These are phyloP conservation scores for Hozukius guyotensis DNA, from an alignment of 2,797 vertebrate species.

Conservation along the genomic window DNA sequence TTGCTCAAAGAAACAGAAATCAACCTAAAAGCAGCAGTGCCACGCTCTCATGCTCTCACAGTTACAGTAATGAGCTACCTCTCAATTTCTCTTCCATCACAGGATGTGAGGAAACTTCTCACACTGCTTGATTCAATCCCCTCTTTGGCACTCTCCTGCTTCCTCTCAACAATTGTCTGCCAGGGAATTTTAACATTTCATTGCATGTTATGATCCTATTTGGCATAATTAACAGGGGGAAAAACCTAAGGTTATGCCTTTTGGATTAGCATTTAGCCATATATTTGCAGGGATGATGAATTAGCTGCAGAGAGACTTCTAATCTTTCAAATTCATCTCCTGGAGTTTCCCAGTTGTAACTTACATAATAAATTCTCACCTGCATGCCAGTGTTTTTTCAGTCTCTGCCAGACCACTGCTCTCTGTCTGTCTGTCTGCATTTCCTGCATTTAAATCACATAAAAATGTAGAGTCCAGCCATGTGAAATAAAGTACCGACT, in stretches of 20 bases:
- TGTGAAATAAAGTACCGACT: not conserved
- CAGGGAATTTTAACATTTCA: conserved; percentile 9
- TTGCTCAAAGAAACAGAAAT: not conserved
- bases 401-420: not conserved
- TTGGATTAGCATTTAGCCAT: not conserved
- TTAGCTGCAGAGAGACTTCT: not conserved
- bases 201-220: conserved; percentile 17
- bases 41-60: not conserved
- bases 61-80: not conserved
- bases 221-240: not conserved
- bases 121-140: conserved; percentile 14
- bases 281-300: not conserved
- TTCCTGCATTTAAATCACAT: not conserved
- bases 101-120: conserved; percentile 29
- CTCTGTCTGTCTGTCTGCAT: not conserved
- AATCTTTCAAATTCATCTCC: not conserved
- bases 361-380: conserved; percentile 1
- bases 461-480: not conserved
- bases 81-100: conserved; percentile 26
- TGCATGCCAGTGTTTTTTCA: not conserved
- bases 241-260: not conserved
- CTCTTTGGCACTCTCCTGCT: not conserved
- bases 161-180: not conserved
- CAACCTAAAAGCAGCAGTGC: not conserved
- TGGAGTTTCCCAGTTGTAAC: not conserved